Base-by-base conservation (phyloP, 2,797 vertebrate genomes). In the Urosaurus nigricauda region DNA sequence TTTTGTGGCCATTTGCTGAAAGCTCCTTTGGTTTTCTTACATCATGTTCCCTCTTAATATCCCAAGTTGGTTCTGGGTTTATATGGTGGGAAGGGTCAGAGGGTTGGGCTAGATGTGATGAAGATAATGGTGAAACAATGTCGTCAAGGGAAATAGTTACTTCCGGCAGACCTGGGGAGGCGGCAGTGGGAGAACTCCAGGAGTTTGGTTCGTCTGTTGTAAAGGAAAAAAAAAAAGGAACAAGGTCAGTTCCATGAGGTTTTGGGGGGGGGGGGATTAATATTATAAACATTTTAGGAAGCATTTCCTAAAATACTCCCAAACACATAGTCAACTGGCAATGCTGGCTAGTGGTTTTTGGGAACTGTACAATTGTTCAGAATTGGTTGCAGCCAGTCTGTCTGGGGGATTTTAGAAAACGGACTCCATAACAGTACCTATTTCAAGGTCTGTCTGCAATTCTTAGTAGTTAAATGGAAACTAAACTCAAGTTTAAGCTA, bases 141-240 rank as follows among this genome's bases (percentile, higher is more conserved):
- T 98, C 97, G 1, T 99, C 98, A 11, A 97, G 97, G 96, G 97
- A 96, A 96, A 97, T 96, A 95, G 98, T 98, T 99, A 99, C 97
- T 99, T 99, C 98, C 98, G 98, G 98, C 98, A 98, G 97, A 95
- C 98, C 97, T 98, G 99, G 97, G 98, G 98, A 97, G 98, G 98
- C 96, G 98, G 98, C 96, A 98, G 98, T 97, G 97, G 97, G 97
- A 98, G 97, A 93, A 95, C 98, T 98, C 98, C 99, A 98, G 98
- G 98, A 94, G 98, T 96, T 91, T 97, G 98, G 97, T 96, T 98
- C 98, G 98, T 99, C 99, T 99, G 98, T 95, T 96, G 95, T 85
- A 94, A 94, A n/a, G n/a, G n/a, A n/a, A n/a, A 87, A 94, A 47
- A 19, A 47, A 19, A 89, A 93, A 89, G 29, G 70, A 37, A 79